Evolutionary conservation across 2,888 invertebrate genomes (phyloP).

Genomic region (Penaeus monodon): DNA sequence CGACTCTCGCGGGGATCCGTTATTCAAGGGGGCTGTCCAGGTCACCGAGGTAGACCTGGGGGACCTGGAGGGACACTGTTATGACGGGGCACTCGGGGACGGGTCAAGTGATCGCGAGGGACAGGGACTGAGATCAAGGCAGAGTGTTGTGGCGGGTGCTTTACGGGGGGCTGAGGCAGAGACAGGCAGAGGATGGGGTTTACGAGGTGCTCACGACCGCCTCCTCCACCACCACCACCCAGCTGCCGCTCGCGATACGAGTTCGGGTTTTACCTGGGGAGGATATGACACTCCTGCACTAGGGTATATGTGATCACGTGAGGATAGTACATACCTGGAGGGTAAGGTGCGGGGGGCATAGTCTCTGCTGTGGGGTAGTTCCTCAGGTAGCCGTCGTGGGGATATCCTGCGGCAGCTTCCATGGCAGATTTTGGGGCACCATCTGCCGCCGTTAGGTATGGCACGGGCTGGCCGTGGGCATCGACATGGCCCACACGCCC

Average conservation of each 20-base stretch:
- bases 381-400: conserved; percentile 82
- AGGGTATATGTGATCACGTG: no score
- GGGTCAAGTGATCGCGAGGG: not conserved
- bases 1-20: no score
- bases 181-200: conserved; percentile 38
- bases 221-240: no score
- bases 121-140: conserved; percentile 7
- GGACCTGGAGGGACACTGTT: no score
- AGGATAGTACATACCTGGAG: conserved; percentile 75
- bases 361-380: conserved; percentile 81
- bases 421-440: conserved; percentile 70
- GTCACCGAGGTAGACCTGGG: no score
- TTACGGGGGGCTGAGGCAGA: conserved; percentile 31
- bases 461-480: conserved; percentile 66
- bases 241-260: no score
- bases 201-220: conserved; percentile 16
- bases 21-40: no score
- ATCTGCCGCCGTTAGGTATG: conserved; percentile 66
- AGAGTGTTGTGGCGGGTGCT: conserved; percentile 34
- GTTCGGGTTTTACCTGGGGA: no score
- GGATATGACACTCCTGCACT: no score
- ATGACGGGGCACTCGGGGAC: no score
- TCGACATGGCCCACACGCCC: conserved; percentile 67
- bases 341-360: conserved; percentile 82
- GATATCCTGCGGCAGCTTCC: conserved; percentile 74